Evolutionary conservation across 2,797 vertebrate species (phyloP), one percentile per base, ranked within the genome.

Genomic region (Molossus molossus): DNA sequence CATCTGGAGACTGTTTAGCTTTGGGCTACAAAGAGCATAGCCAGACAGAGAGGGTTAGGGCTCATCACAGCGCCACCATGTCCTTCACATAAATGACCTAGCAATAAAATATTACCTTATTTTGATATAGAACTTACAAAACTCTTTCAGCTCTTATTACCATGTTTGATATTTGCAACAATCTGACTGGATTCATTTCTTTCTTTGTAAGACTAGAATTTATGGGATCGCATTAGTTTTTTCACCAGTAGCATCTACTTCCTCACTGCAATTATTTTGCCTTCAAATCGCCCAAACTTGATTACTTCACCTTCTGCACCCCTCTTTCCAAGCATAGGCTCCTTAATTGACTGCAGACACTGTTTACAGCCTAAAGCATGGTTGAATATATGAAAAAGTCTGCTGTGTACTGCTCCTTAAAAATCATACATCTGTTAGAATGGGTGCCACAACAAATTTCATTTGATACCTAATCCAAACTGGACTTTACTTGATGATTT

Each of bases 141-240:
- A 55, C 0, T 25, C 73, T 91, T 87, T 20, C 11, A 65, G n/a
- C 0, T 90, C 9, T 33, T 75, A n/a, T 23, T 77, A 62, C 79
- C 27, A 64, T 21, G n/a, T 64, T 40, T 8, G 33, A 87, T 18
- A 50, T 37, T 69, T 95, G 17, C 11, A 94, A 58, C 67, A 80
- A 79, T 29, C 37, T 73, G 27, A 50, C 0, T 29, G 18, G 17
- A 21, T 83, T 94, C 58, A 67, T 90, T 55, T 81, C 45, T 93
- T 84, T 93, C 20, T 84, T 81, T 57, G 33, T 12, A 70, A 88
- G 95, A 87, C 29, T 40, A 72, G 53, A 58, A 89, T 93, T 87
- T 73, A 73, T 55, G 20, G 18, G n/a, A 17, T 83, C 87, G 15
- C 60, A 87, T 83, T 4, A 50, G 37, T 45, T 62, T 80, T 90